Evolutionary conservation across 2,888 invertebrate genomes (phyloP).

Genomic region (Bombyx huttoni): DNA sequence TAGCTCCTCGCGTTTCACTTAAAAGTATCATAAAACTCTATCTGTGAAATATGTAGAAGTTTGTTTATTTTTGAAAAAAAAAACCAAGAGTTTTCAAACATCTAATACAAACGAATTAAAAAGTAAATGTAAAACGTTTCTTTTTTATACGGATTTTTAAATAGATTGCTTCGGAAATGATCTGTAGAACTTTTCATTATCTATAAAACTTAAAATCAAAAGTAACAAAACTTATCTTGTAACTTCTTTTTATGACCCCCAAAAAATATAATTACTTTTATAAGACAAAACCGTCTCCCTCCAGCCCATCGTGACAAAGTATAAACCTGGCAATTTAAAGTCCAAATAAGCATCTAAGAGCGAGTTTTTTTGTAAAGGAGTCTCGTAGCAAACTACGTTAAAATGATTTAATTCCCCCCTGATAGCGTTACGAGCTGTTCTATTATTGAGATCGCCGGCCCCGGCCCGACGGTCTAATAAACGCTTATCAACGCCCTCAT

Average conservation of each 20-base stretch:
- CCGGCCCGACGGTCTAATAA: slow-evolving; percentile 61
- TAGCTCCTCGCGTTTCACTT: neutral
- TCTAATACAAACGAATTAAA: too few species aligned
- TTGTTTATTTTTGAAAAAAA: too few species aligned
- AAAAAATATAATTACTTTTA: slow-evolving; percentile 27
- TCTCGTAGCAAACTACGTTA: slow-evolving; percentile 57
- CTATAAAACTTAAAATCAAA: neutral
- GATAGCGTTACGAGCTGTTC: slow-evolving; percentile 53
- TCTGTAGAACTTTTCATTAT: neutral
- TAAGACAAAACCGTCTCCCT: slow-evolving; percentile 23
- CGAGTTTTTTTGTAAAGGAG: slow-evolving; percentile 53
- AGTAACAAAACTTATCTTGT: neutral
- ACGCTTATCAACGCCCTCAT: slow-evolving; percentile 73
- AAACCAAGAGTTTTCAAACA: too few species aligned
- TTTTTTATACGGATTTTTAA: too few species aligned
- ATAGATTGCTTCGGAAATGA: too few species aligned
- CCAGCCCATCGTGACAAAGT: slow-evolving; percentile 21
- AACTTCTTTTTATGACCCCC: neutral
- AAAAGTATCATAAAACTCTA: neutral
- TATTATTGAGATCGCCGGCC: slow-evolving; percentile 52
- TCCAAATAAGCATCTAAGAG: slow-evolving; percentile 44
- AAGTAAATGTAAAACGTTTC: too few species aligned
- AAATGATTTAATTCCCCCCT: slow-evolving; percentile 69
- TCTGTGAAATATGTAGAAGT: too few species aligned
- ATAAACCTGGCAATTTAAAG: slow-evolving; percentile 40